Conservation (phyloP, 2,888 invertebrate genomes). For the Acanthoscelides obtectus region DNA sequence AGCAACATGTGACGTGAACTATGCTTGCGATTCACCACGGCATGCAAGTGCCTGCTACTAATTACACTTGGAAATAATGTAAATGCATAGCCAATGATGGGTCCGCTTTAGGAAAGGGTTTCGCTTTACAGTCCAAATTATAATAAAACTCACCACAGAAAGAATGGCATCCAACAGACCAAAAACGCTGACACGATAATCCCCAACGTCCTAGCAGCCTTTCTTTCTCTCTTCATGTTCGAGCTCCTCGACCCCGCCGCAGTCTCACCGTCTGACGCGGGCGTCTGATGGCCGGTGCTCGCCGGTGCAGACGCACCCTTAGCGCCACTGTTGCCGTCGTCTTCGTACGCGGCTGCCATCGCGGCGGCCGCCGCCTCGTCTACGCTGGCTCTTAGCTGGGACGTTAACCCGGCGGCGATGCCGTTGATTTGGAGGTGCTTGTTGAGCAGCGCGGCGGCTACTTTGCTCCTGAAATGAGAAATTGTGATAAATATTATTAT, state of each 20-base stretch:
- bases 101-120: not conserved
- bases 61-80: too few species aligned
- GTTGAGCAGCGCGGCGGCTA: slow-evolving; percentile 79
- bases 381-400: slow-evolving; percentile 47
- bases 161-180: slow-evolving; percentile 94
- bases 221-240: slow-evolving; percentile 84
- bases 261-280: slow-evolving; percentile 23
- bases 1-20: too few species aligned
- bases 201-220: slow-evolving; percentile 89
- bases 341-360: slow-evolving; percentile 21
- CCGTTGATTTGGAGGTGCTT: slow-evolving; percentile 88
- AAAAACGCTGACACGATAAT: slow-evolving; percentile 96
- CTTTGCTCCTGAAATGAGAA: slow-evolving; percentile 81
- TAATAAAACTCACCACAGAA: slow-evolving; percentile 69
- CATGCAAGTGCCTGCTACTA: too few species aligned
- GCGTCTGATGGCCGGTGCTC: not conserved
- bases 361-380: slow-evolving; percentile 37
- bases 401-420: slow-evolving; percentile 62
- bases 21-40: too few species aligned
- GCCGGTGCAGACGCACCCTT: slow-evolving; percentile 19
- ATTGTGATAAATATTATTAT: too few species aligned
- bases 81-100: too few species aligned
- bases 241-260: slow-evolving; percentile 60
- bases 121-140: not conserved
- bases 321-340: not conserved